A percentile compares a stretch with the other conserved stretches of the same genome.
phyloP scores from a whole-genome alignment of 2,113 vertebrate genomes.

The Morone chrysops region DNA sequence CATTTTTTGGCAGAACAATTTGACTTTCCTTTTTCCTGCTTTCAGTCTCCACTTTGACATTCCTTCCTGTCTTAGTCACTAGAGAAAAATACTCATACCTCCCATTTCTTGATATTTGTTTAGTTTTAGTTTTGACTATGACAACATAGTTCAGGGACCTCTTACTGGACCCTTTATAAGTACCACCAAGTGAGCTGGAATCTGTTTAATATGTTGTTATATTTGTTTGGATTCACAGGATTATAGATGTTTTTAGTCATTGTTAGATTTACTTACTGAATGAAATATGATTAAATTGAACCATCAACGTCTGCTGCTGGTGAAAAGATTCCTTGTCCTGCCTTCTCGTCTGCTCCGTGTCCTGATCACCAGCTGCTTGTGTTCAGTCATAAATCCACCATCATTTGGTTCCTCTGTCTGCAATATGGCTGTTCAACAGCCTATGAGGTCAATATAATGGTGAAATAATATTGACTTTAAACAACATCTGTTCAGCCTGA shows the following conservation, averaged over 20 bases:
- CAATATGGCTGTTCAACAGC: neutral
- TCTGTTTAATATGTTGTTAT: neutral
- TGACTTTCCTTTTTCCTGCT: constrained; percentile 68
- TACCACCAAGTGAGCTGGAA: neutral
- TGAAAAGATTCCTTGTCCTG: neutral
- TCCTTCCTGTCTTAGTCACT: constrained; percentile 33
- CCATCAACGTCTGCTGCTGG: neutral
- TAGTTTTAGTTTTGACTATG: fast-evolving
- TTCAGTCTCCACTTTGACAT: constrained; percentile 24
- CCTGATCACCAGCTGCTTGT: constrained; percentile 15
- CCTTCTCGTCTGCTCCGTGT: neutral
- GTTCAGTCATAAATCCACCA: constrained; percentile 15
- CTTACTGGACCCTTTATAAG: neutral
- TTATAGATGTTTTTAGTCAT: neutral
- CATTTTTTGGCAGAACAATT: constrained; percentile 52
- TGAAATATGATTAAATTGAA: neutral
- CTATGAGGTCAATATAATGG: neutral
- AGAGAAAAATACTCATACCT: neutral
- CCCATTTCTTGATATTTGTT: neutral
- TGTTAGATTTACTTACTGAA: neutral
- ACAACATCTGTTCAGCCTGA: neutral
- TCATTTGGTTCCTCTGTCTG: neutral
- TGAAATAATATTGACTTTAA: neutral
- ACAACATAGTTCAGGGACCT: neutral
- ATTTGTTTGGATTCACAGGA: neutral